Conservation (phyloP, 2,797 vertebrate genomes). For the Coregonus ussuriensis region DNA sequence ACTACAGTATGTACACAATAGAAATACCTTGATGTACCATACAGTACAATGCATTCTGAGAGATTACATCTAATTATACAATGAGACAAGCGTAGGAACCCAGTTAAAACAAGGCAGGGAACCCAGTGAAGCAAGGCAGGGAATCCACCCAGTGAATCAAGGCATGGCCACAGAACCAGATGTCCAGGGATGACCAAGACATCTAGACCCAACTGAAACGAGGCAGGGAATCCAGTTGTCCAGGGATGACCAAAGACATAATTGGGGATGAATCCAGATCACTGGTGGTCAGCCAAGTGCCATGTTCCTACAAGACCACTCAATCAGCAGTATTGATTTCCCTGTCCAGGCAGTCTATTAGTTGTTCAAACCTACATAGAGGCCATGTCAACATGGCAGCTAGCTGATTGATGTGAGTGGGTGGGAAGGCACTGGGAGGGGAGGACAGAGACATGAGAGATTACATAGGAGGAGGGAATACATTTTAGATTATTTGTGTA, state of each 20-base stretch:
- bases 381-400: slow-evolving; percentile 54
- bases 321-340: slow-evolving; percentile 73
- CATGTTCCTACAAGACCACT: slow-evolving; percentile 73
- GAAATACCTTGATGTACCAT: neutral
- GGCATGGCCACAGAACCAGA: neutral
- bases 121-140: too few species aligned
- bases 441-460: slow-evolving; percentile 8
- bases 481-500: neutral
- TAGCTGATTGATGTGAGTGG: slow-evolving; percentile 46
- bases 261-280: slow-evolving; percentile 50
- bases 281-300: slow-evolving; percentile 55
- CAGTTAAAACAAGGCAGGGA: too few species aligned
- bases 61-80: neutral
- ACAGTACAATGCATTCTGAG: too few species aligned
- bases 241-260: slow-evolving; percentile 15
- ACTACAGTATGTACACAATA: neutral
- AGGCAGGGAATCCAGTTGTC: neutral
- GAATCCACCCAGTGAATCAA: too few species aligned
- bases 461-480: neutral
- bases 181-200: slow-evolving; percentile 10
- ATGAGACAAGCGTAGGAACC: neutral
- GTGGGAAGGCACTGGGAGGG: slow-evolving; percentile 7
- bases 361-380: slow-evolving; percentile 60
- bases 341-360: slow-evolving; percentile 44
- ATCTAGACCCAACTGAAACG: slow-evolving; percentile 5